phyloP scores from a whole-genome alignment of 1,140 invertebrate genomes.

The Psilanteris sp. region DNA sequence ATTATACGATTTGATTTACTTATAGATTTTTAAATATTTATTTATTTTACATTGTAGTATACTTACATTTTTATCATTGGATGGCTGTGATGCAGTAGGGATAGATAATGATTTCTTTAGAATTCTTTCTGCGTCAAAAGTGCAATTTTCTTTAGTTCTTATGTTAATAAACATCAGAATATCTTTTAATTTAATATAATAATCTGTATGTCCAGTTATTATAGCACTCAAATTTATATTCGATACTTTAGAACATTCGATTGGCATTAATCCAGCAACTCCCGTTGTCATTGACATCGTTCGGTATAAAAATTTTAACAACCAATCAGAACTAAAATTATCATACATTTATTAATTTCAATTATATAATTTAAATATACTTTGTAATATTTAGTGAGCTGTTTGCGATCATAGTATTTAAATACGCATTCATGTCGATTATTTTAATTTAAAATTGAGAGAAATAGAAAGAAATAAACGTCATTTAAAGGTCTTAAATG shows the following conservation, averaged over 20 bases:
- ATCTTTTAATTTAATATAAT: constrained; percentile 82
- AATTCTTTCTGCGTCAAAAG: constrained; percentile 60
- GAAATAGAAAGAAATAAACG: too few relatives aligned
- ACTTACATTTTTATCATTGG: constrained; percentile 28
- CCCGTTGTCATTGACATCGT: constrained; percentile 82
- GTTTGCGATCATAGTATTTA: too few relatives aligned
- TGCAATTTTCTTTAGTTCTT: constrained; percentile 58
- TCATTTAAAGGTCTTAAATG: too few relatives aligned
- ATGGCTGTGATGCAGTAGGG: constrained; percentile 32
- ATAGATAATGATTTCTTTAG: constrained; percentile 70
- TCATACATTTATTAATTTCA: not conserved
- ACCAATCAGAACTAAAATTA: constrained; percentile 82
- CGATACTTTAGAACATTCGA: constrained; percentile 81
- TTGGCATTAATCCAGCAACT: constrained; percentile 83
- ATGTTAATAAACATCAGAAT: constrained; percentile 78
- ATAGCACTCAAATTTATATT: constrained; percentile 84
- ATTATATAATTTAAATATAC: too few relatives aligned
- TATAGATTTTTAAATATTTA: too few relatives aligned
- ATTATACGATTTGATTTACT: too few relatives aligned
- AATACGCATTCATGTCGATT: too few relatives aligned
- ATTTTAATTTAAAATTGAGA: too few relatives aligned
- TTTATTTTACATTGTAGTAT: not conserved
- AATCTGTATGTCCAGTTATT: constrained; percentile 83
- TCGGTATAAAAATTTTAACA: constrained; percentile 85
- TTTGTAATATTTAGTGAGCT: too few relatives aligned